A percentile compares a stretch with the other conserved stretches of the same genome.
Conservation (phyloP, 1,140 invertebrate species). For the Magallana gigas region DNA sequence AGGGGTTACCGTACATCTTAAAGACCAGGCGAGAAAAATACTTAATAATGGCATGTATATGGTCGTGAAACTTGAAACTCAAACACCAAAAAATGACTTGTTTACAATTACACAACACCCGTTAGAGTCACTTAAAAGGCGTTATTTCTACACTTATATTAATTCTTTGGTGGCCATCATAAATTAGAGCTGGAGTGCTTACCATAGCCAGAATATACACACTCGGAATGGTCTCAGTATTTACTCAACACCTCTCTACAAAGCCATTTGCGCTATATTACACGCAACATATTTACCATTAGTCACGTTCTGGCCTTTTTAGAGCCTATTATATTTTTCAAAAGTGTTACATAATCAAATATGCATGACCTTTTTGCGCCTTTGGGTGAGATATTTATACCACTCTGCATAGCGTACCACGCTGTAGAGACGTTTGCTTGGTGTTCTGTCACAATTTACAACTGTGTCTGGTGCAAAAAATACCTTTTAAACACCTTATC, state of each 20-base stretch:
- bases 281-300: constrained; percentile 32
- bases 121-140: constrained; percentile 56
- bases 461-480: neutral
- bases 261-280: constrained; percentile 41
- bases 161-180: constrained; percentile 54
- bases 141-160: constrained; percentile 59
- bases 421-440: constrained; percentile 7
- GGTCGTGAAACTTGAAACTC: constrained; percentile 24
- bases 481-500: constrained; percentile 33
- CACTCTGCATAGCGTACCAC: neutral
- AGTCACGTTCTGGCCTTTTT: constrained; percentile 30
- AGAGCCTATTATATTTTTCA: constrained; percentile 42
- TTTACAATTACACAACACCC: constrained; percentile 44
- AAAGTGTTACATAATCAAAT: constrained; percentile 50
- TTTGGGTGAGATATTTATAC: constrained; percentile 36
- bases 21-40: constrained; percentile 29
- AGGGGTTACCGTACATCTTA: neutral
- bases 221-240: constrained; percentile 5
- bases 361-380: constrained; percentile 22
- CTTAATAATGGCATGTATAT: constrained; percentile 39
- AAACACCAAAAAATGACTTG: constrained; percentile 41
- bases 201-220: constrained; percentile 39
- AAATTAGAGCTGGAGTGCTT: constrained; percentile 49
- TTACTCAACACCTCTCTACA: constrained; percentile 42
- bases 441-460: constrained; percentile 1